Percentiles rank a stretch among this genome's conserved stretches.
Conservation (phyloP, 1,140 invertebrate genomes). For the Vollenhovia emeryi region DNA sequence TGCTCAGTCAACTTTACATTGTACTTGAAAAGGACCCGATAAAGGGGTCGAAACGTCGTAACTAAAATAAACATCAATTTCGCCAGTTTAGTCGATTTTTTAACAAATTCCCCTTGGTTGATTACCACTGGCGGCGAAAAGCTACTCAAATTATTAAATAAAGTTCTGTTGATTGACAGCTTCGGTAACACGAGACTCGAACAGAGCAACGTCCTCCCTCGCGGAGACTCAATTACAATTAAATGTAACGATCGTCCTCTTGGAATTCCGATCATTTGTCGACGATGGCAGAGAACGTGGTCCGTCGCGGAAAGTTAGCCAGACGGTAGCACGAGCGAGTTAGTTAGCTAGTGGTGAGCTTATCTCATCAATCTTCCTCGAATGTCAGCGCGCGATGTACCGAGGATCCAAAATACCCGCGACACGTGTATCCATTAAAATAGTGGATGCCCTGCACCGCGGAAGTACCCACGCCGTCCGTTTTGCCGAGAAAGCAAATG, state of each 20-base stretch:
- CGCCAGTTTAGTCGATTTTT: too few relatives aligned
- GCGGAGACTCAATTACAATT: not conserved
- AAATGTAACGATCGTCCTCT: constrained; percentile 21
- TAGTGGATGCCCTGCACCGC: constrained; percentile 49
- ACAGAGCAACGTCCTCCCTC: not conserved
- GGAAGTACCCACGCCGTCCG: constrained; percentile 23
- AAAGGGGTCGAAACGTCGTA: too few relatives aligned
- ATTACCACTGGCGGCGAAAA: too few relatives aligned
- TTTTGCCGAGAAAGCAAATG: constrained; percentile 14
- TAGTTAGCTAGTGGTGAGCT: constrained; percentile 78
- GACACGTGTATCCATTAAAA: constrained; percentile 82
- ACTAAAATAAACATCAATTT: too few relatives aligned
- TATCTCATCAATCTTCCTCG: constrained; percentile 83
- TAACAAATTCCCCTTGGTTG: too few relatives aligned
- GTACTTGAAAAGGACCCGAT: too few relatives aligned
- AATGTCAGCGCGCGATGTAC: constrained; percentile 75
- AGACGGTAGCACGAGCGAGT: constrained; percentile 60
- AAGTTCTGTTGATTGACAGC: not conserved
- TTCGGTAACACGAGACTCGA: not conserved
- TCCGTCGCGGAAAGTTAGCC: constrained; percentile 52
- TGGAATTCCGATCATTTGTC: constrained; percentile 77
- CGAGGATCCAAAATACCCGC: constrained; percentile 77
- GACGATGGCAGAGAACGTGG: constrained; percentile 1
- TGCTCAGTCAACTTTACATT: too few relatives aligned
- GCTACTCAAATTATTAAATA: too few relatives aligned